Base-by-base conservation (phyloP, 2,888 invertebrate genomes). In the Yponomeuta plumbellus region DNA sequence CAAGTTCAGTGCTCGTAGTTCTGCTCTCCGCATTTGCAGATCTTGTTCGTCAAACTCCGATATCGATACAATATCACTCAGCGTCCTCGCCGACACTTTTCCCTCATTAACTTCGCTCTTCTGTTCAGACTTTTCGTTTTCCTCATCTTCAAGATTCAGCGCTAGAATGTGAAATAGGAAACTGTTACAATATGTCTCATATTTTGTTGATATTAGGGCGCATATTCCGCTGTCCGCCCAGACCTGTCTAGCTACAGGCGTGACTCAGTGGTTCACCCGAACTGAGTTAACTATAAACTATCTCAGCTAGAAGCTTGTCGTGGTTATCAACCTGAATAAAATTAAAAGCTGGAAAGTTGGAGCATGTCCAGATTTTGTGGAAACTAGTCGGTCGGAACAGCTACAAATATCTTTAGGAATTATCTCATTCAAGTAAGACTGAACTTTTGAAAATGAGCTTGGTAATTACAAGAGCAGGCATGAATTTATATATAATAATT, bases 1-100 rank as follows among this genome's bases (percentile, higher is more conserved):
- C 2, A 84, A 66, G 68, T 80, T 87, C 6, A 76, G 69, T 0
- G 76, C 77, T 71, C 80, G 85, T 10, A 86, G 70, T 67, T 92
- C 93, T 0, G 92, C 91, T 67, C 85, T 80, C 8, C 93, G 85
- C 79, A 92, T 92, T 67, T 93, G 89, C 66, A 88, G 75, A 75
- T 94, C 94, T 65, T 93, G 92, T 72, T 95, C 95, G 69, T 95
- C 95, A 68, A 93, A 94, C 71, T 95, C 95, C 0, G 95, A 93
- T 77, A 95, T 94, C 0, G 95, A 95, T 0, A 95, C 90, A 68
- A 95, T 94, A 72, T 95, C 95, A 76, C 94, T 94, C 6, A 95
- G 85, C 0, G 95, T 95, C 58, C 95, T 91, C 0, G 94, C 95
- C 64, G 94, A 94, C 66, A 91, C 91, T 79, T 94, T 94, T 23